Evolutionary conservation across 2,113 vertebrate genomes (phyloP), one percentile per base, ranked within the genome.

Genomic region (Dolichallabes microphthalmus): DNA sequence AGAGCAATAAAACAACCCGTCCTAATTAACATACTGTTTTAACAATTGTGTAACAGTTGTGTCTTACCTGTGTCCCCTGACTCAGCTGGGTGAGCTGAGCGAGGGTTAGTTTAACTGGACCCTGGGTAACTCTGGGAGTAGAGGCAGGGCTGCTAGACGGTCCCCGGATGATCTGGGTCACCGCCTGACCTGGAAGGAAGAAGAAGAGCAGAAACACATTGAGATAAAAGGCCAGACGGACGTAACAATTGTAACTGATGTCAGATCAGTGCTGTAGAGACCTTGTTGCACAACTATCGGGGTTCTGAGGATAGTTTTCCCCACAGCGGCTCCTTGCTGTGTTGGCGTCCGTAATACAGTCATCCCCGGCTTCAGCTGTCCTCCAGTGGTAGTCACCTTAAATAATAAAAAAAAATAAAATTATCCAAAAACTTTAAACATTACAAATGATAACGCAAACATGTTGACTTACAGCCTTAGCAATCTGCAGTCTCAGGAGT

Each of bases 21-120:
- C 45, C 45, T 45, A 45, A 7, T 45, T 45, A 7, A 45, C 32
- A 35, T 35, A 2, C 32, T 35, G 32, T 35, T 35, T 35, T 35
- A 35, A 35, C n/a, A n/a, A n/a, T n/a, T n/a, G n/a, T n/a, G n/a
- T n/a, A n/a, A n/a, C n/a, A n/a, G n/a, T n/a, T n/a, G 11, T 66
- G 20, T 55, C n/a, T 78, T 55, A 87, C 98, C 93, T 99, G 97
- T 88, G 94, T 91, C 2, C 97, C 96, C 90, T 99, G 98, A 0
- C 97, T 98, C 25, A 99, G 94, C 90, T 99, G 98, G 0, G 96
- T 96, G 86, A 99, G 97, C 63, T 99, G 98, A 13, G 97, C 97
- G 96, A 99, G 97, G 2, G 97, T 98, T 53, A 99, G 96, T 84
- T 98, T 99, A 85, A 99, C 97, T 86, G 98, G 97, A 27, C 97